Percentiles rank a stretch among this genome's conserved stretches.
phyloP scores from a whole-genome alignment of 2,113 vertebrate species.

The Heterotis niloticus region DNA sequence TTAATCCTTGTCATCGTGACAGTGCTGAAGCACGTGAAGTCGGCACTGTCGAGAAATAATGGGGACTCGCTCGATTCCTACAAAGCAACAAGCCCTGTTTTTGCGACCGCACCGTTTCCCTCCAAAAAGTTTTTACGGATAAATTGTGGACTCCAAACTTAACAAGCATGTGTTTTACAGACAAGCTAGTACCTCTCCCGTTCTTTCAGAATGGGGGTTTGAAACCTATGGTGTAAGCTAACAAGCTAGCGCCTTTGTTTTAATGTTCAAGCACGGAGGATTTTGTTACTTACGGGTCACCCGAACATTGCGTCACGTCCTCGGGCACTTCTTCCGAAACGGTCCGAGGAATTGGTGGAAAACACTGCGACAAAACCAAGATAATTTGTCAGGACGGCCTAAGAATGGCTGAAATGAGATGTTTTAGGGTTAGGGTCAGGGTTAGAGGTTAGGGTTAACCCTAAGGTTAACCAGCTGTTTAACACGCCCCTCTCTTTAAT shows the following conservation, averaged over 20 bases:
- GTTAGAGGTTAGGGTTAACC: too few relatives aligned
- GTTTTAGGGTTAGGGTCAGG: constrained; percentile 12
- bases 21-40: neutral
- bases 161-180: too few relatives aligned
- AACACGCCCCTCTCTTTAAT: neutral
- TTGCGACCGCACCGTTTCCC: too few relatives aligned
- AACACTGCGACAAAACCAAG: constrained; percentile 17
- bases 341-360: constrained; percentile 6
- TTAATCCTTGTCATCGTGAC: neutral
- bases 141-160: too few relatives aligned
- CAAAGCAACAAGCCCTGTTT: neutral
- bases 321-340: neutral
- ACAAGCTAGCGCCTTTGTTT: too few relatives aligned
- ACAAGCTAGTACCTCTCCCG: too few relatives aligned
- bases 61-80: neutral
- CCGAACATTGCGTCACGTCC: neutral
- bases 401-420: neutral
- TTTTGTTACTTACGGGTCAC: too few relatives aligned
- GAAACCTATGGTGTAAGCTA: too few relatives aligned
- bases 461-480: too few relatives aligned
- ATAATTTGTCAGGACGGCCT: neutral
- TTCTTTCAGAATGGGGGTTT: too few relatives aligned
- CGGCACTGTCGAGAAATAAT: neutral
- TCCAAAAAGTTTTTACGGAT: too few relatives aligned
- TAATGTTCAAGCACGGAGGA: too few relatives aligned